Evolutionary conservation across 2,113 vertebrate species (phyloP).

Genomic region (Edolisoma coerulescens): DNA sequence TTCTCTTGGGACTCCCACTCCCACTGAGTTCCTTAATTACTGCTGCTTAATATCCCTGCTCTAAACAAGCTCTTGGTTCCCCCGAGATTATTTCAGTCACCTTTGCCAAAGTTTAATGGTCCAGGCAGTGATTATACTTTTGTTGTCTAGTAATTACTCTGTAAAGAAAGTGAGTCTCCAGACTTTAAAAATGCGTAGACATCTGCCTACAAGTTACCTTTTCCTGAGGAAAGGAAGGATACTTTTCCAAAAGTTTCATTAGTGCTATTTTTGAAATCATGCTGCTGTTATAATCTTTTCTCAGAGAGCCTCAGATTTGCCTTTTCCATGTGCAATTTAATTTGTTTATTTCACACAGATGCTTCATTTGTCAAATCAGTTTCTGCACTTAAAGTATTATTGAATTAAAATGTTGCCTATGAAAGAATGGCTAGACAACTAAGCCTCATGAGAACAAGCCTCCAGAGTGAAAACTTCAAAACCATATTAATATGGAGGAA

Average conservation of each 20-base stretch:
- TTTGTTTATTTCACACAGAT: not conserved
- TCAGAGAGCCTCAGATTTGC: not conserved
- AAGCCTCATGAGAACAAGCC: not conserved
- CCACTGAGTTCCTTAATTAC: conserved; percentile 13
- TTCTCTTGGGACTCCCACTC: not conserved
- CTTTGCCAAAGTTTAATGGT: conserved; percentile 41
- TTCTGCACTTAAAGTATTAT: not conserved
- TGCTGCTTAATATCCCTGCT: not conserved
- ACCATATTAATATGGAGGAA: not conserved
- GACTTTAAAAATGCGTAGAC: not conserved
- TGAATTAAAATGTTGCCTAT: not conserved
- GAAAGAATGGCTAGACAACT: not conserved
- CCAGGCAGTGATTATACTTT: not conserved
- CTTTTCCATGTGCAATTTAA: not conserved
- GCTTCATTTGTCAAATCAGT: not conserved
- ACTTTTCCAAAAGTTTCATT: not conserved
- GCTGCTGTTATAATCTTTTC: not conserved
- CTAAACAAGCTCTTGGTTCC: not conserved
- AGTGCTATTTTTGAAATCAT: not conserved
- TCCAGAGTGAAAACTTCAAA: not conserved
- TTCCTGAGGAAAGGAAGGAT: not conserved
- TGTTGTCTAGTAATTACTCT: conserved; percentile 3
- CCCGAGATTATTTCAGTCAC: not conserved
- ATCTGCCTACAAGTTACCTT: not conserved
- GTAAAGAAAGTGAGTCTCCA: not conserved